A percentile compares a stretch with the other conserved stretches of the same genome.
phyloP scores from a whole-genome alignment of 92 coral and sea anemone species.

The Palythoa caribaeorum region DNA sequence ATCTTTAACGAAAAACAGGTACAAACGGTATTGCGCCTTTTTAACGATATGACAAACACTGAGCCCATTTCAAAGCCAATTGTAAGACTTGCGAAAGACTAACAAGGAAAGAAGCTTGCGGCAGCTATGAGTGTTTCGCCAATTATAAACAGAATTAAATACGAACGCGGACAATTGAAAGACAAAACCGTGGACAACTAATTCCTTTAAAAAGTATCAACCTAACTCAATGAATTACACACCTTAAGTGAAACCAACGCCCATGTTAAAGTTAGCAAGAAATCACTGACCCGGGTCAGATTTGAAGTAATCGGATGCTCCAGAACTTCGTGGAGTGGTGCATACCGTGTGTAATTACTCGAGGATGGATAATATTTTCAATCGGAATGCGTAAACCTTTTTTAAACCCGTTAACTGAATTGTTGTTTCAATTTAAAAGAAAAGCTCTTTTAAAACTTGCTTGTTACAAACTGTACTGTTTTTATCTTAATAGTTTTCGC shows the following conservation, averaged over 20 bases:
- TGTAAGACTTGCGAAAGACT: too few relatives aligned
- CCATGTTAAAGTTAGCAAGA: not conserved
- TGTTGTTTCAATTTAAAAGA: not conserved
- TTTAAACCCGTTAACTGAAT: not conserved
- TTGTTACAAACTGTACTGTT: not conserved
- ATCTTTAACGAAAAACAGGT: too few relatives aligned
- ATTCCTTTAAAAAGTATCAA: not conserved
- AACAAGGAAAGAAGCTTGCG: too few relatives aligned
- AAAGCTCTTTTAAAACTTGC: not conserved
- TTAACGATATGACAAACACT: too few relatives aligned
- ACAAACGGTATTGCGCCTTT: too few relatives aligned
- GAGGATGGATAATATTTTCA: not conserved
- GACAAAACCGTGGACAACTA: not conserved
- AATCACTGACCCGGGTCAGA: too few relatives aligned
- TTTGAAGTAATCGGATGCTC: too few relatives aligned
- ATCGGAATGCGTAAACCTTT: not conserved
- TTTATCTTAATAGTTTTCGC: not conserved
- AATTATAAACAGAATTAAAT: conserved; percentile 4
- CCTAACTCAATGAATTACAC: too few relatives aligned
- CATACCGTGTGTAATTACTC: too few relatives aligned
- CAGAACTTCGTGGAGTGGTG: too few relatives aligned
- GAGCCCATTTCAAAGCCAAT: too few relatives aligned
- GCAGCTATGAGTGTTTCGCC: not conserved
- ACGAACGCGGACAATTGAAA: conserved; percentile 9
- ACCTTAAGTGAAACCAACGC: not conserved